These are phyloP conservation scores for Halictus quadricinctus DNA, from an alignment of 2,888 invertebrate genomes.

Conservation along the genomic window DNA sequence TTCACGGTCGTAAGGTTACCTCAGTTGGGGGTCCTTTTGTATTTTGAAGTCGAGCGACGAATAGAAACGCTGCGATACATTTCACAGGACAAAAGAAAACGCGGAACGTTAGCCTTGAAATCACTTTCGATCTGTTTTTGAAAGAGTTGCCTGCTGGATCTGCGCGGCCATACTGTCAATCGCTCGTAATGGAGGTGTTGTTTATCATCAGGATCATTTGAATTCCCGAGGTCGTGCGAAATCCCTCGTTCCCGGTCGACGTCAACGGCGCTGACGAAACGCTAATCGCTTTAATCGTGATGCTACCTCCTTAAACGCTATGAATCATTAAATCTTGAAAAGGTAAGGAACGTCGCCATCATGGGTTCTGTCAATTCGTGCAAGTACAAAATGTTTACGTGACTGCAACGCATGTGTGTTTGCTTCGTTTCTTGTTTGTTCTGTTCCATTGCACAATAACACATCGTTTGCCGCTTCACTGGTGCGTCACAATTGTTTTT, in stretches of 20 bases:
- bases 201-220: background rate
- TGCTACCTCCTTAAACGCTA: background rate
- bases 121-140: constrained; percentile 37
- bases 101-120: constrained; percentile 49
- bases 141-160: constrained; percentile 42
- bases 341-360: constrained; percentile 47
- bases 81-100: constrained; percentile 28
- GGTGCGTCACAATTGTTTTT: background rate
- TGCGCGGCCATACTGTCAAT: constrained; percentile 9
- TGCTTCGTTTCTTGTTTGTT: background rate
- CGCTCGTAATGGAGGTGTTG: constrained; percentile 29
- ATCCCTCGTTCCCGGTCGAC: constrained; percentile 1
- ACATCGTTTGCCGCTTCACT: background rate
- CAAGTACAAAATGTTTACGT: constrained; percentile 36
- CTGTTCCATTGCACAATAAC: background rate
- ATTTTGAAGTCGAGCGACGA: background rate
- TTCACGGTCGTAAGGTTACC: background rate
- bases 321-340: constrained; percentile 7
- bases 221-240: constrained; percentile 10
- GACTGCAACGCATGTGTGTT: background rate
- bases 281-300: background rate
- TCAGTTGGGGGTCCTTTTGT: background rate
- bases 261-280: background rate
- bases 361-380: constrained; percentile 46
- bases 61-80: background rate